phyloP scores from a whole-genome alignment of 1,140 invertebrate species.

The Drepana arcuata region DNA sequence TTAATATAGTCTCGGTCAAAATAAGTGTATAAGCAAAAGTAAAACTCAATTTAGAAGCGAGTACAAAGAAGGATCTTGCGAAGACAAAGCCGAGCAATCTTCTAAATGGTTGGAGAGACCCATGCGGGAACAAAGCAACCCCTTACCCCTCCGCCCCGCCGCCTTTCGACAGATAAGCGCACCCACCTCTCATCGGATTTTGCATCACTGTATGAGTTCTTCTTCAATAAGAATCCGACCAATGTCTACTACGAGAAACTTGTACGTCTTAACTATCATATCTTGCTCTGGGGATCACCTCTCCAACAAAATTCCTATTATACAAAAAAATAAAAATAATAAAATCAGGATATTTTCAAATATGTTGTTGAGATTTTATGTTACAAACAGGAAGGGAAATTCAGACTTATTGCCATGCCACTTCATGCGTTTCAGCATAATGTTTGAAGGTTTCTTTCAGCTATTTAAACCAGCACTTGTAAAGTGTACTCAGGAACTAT shows the following conservation, averaged over 20 bases:
- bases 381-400: too few relatives aligned
- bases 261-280: too few relatives aligned
- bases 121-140: constrained; percentile 33
- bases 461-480: too few relatives aligned
- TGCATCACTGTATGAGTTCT: constrained; percentile 26
- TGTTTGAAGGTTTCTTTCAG: too few relatives aligned
- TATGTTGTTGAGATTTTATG: too few relatives aligned
- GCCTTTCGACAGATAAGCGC: constrained; percentile 34
- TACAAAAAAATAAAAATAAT: too few relatives aligned
- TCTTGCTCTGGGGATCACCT: too few relatives aligned
- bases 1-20: constrained; percentile 17
- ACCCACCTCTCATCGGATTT: constrained; percentile 38
- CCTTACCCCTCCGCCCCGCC: constrained; percentile 12
- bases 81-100: constrained; percentile 55
- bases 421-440: too few relatives aligned
- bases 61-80: constrained; percentile 33
- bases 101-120: constrained; percentile 54
- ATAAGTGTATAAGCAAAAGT: constrained; percentile 22
- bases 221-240: constrained; percentile 29
- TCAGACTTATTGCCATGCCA: too few relatives aligned
- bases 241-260: constrained; percentile 28
- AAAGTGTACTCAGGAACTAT: too few relatives aligned
- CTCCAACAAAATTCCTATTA: too few relatives aligned
- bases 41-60: constrained; percentile 29
- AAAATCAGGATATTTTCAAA: too few relatives aligned